Base-by-base conservation (phyloP, 1,140 invertebrate species). In the Calephelis nemesis region DNA sequence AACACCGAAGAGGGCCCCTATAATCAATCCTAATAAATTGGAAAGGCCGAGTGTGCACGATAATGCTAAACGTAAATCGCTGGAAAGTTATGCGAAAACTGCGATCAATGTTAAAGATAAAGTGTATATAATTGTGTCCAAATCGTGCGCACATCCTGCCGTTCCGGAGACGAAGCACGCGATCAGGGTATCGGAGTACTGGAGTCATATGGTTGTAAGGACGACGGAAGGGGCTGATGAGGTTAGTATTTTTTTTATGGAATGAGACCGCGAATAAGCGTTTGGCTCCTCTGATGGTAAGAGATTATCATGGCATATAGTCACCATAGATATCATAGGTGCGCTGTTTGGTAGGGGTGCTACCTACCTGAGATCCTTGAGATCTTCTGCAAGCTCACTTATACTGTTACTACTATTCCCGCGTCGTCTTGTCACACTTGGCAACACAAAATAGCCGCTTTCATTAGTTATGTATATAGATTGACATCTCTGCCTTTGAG, bases 171-270 rank as follows among this genome's bases (percentile, higher is more conserved):
- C 91, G 66, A 90, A 91, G 30, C 91, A 93, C 69, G 94, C 93
- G 73, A 93, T 93, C 68, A 88, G 96, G 71, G 96, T 98, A 4
- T 93, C 93, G 6, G 94, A 96, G 39, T 98, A 97, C 73, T 97
- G 96, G 96, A 97, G 96, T 58, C 95, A 95, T 70, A 97, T 97
- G 95, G 96, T 97, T 0, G 96, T 98, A 67, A 95, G 94, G 88
- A 96, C 96, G 4, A 89, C 93, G 45, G 89, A 91, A 47, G 92
- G 94, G 47, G 90, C 94, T 63, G 84, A 95, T 72, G 91, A 96
- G 85, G 94, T 95, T 71, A 69, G 60, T 63, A 50, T 7, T 45
- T 45, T 7, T 8, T 45, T 45, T 45, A 45, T 45, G 8, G 8
- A 30, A 30, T 30, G 30, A 30, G 30, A 30, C 30, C 3, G 30